Base-by-base conservation (phyloP, 2,888 invertebrate species). In the Melanostoma scalare region DNA sequence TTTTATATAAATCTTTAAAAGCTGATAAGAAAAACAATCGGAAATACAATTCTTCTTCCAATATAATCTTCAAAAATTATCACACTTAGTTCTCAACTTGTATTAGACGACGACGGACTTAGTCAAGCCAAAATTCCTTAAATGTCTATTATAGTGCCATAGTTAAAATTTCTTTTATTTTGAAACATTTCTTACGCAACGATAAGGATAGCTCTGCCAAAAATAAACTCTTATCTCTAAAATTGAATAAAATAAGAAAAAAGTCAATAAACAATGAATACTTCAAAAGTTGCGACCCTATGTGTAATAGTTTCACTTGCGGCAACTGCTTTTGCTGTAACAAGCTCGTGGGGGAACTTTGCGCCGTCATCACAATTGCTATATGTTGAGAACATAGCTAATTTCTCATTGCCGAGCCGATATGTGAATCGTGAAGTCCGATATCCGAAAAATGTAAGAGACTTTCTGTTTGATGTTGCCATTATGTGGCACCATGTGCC, bases 301-400 rank as follows among this genome's bases (percentile, higher is more conserved):
- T 68, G 61, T 40, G 44, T 82, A 48, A 20, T 82, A 48, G 58
- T 74, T 68, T 63, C 48, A 30, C 85, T 87, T 67, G 53, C 87
- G 67, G 87, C 88, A 46, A 88, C 89, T 55, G 86, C 86, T 9
- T 87, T 86, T 58, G 87, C 89, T 71, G 87, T 90, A 52, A 89
- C 89, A 50, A 89, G 88, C 87, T 89, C 89, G 80, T 90, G 89
- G 89, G 90, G 89, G 46, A 89, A 89, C 76, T 89, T 90, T 65
- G 88, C 89, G 33, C 88, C 89, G 69, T 89, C 89, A 68, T 89
- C 89, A 58, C 89, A 89, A 86, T 77, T 90, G 68, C 78, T 90
- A 74, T 89, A 89, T 82, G 89, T 88, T 52, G 89, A 90, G 65
- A 89, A 89, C 61, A 87, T 90, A 58, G 86, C 87, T 50, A 89